Evolutionary conservation across 2,888 invertebrate genomes (phyloP).

Genomic region (Prosapia bicincta): DNA sequence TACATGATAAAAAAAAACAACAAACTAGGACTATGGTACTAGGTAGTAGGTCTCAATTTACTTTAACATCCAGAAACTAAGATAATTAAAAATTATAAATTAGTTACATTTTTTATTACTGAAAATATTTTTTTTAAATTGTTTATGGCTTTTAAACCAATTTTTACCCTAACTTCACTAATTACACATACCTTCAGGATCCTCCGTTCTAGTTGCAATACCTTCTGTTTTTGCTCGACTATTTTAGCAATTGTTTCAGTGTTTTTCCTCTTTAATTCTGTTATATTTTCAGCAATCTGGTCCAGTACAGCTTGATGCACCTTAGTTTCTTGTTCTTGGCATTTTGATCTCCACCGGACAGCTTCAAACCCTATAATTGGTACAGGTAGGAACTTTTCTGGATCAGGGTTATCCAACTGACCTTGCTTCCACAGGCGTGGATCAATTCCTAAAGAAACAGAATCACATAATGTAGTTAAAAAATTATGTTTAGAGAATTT

Average conservation of each 20-base stretch:
- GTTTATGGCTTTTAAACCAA: too few species aligned
- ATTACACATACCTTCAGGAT: slow-evolving; percentile 63
- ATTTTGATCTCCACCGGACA: slow-evolving; percentile 69
- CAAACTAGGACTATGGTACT: too few species aligned
- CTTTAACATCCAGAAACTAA: too few species aligned
- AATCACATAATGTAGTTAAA: too few species aligned
- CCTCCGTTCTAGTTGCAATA: slow-evolving; percentile 78
- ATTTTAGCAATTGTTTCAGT: slow-evolving; percentile 76
- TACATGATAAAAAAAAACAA: too few species aligned
- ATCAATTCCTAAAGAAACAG: slow-evolving; percentile 92
- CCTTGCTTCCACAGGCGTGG: slow-evolving; percentile 94
- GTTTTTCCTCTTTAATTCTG: slow-evolving; percentile 74
- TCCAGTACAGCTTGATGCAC: slow-evolving; percentile 78
- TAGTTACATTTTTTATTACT: too few species aligned
- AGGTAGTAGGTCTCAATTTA: too few species aligned
- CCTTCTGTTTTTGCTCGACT: slow-evolving; percentile 62
- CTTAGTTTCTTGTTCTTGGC: slow-evolving; percentile 79
- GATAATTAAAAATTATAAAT: slow-evolving; percentile 13
- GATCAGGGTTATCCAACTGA: slow-evolving; percentile 92
- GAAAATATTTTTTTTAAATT: background rate
- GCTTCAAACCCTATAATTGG: slow-evolving; percentile 86
- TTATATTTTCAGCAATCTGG: slow-evolving; percentile 73
- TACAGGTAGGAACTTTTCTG: slow-evolving; percentile 84
- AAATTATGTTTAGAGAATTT: too few species aligned
- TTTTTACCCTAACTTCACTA: too few species aligned